Base-by-base conservation (phyloP, 2,888 invertebrate genomes). In the Octonoba sinensis region DNA sequence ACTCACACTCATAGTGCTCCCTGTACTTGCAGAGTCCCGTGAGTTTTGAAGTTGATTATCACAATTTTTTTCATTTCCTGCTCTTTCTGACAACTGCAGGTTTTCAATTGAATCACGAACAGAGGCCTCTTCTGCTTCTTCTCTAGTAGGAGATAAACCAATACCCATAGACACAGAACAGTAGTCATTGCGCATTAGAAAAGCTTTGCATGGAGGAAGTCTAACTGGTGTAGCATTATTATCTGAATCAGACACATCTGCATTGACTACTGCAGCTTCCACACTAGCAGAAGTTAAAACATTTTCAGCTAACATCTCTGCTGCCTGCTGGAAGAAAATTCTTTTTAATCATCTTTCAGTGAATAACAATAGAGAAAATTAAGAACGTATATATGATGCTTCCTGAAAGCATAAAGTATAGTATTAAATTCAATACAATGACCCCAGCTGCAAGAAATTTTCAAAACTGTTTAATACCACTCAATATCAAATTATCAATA, bases 301-400 rank as follows among this genome's bases (percentile, higher is more conserved):
- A 87, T 92, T 93, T 89, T 96, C 96, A 3, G 96, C 94, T 86
- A 96, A 93, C 71, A 95, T 95, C 88, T 96, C 96, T 15, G 95
- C 94, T 2, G 96, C 94, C 90, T 94, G 93, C 90, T 91, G 87
- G 47, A 86, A 85, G 62, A 57, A 69, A 81, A 54, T 60, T 64
- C 69, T 8, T 36, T 36, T 4, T 4, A 36, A 36, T 6, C 36
- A 36, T 36, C 36, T 8, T 36, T 36, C 36, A 36, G 6, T 8
- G 8, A n/a, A n/a, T n/a, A n/a, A n/a, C n/a, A n/a, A n/a, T n/a
- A n/a, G n/a, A n/a, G n/a, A n/a, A n/a, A n/a, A n/a, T n/a, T n/a
- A n/a, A n/a, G n/a, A n/a, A n/a, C n/a, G n/a, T n/a, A n/a, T n/a
- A n/a, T n/a, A n/a, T n/a, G n/a, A n/a, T n/a, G n/a, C n/a, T n/a